Conservation (phyloP, 2,113 vertebrate genomes). For the Rynchops niger region DNA sequence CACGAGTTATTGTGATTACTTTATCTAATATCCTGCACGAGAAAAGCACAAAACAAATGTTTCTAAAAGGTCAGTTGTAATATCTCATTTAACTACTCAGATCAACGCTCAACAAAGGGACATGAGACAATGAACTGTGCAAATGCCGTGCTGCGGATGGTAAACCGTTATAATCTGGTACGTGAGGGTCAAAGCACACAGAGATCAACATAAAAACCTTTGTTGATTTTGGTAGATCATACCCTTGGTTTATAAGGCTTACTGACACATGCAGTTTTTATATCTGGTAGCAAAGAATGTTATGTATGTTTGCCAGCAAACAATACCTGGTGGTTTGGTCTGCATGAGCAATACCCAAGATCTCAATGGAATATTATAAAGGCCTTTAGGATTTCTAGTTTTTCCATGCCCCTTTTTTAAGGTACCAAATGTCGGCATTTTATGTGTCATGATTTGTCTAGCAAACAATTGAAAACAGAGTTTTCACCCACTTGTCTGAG, state of each 20-base stretch:
- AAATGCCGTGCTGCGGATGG: background rate
- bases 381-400: background rate
- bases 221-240: background rate
- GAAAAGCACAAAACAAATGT: background rate
- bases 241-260: background rate
- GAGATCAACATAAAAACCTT: background rate
- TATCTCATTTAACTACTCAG: conserved; percentile 24
- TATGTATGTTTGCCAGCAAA: background rate
- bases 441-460: background rate
- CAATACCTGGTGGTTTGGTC: background rate
- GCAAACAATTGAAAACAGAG: background rate
- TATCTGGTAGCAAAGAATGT: background rate
- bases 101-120: background rate
- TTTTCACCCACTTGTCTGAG: background rate
- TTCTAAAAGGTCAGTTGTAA: background rate
- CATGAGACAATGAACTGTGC: background rate
- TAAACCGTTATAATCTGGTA: background rate
- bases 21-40: background rate
- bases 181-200: background rate
- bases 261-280: background rate
- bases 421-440: background rate
- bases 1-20: background rate
- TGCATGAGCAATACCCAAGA: background rate
- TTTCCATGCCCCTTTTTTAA: background rate
- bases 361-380: background rate